A percentile compares a stretch with the other conserved stretches of the same genome.
phyloP scores from a whole-genome alignment of 2,888 invertebrate genomes.

The Eupithecia inturbata region DNA sequence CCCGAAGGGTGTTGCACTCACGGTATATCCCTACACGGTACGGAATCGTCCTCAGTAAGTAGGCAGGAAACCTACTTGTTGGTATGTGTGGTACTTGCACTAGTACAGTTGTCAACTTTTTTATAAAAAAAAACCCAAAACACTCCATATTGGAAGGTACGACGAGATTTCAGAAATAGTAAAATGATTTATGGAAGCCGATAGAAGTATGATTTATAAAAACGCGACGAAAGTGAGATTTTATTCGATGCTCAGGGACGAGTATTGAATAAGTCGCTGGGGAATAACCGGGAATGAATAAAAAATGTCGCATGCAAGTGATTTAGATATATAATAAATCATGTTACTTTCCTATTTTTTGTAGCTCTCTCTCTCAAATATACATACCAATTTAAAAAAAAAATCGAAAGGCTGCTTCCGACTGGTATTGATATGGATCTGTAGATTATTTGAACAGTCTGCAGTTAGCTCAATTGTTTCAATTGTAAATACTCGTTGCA shows the following conservation, averaged over 20 bases:
- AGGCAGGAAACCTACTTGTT: background rate
- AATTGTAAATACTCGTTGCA: too few relatives aligned
- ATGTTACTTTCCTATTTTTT: slow-evolving; percentile 10
- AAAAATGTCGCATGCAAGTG: slow-evolving; percentile 25
- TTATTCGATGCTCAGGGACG: slow-evolving; percentile 33
- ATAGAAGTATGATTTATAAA: slow-evolving; percentile 36
- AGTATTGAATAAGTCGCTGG: slow-evolving; percentile 35
- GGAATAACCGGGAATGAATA: slow-evolving; percentile 26
- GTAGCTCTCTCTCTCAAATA: background rate
- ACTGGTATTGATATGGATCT: too few relatives aligned
- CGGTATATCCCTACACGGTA: background rate
- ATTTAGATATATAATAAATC: slow-evolving; percentile 21
- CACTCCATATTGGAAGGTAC: slow-evolving; percentile 22
- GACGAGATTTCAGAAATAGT: slow-evolving; percentile 22
- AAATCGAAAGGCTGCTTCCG: too few relatives aligned
- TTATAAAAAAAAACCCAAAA: slow-evolving; percentile 10
- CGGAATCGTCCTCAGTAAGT: background rate
- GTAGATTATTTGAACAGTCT: too few relatives aligned
- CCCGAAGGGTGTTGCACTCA: background rate
- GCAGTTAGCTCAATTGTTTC: too few relatives aligned
- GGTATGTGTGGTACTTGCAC: background rate
- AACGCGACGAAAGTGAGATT: slow-evolving; percentile 31
- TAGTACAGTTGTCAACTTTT: slow-evolving; percentile 36
- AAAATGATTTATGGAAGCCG: slow-evolving; percentile 34
- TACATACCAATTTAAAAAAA: too few relatives aligned